phyloP scores from a whole-genome alignment of 2,888 invertebrate genomes.

The Aplocera efformata region DNA sequence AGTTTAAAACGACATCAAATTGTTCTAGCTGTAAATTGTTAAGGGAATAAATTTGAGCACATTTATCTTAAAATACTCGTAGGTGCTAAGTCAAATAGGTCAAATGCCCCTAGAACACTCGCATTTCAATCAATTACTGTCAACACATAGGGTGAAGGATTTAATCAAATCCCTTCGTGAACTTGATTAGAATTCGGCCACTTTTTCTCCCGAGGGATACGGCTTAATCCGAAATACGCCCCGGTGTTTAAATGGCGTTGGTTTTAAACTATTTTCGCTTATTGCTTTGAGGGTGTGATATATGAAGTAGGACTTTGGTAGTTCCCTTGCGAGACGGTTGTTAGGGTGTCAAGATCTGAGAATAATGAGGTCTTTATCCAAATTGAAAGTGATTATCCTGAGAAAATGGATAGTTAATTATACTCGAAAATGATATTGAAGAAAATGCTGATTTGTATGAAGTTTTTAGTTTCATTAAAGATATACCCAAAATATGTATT shows the following conservation, averaged over 20 bases:
- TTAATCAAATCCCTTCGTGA: constrained; percentile 70
- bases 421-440: no score
- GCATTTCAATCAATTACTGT: constrained; percentile 74
- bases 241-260: constrained; percentile 66
- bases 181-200: constrained; percentile 67
- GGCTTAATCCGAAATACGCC: constrained; percentile 67
- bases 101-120: constrained; percentile 25
- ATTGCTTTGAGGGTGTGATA: constrained; percentile 32
- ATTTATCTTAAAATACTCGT: constrained; percentile 14
- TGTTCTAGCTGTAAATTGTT: no score
- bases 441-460: no score
- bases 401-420: no score
- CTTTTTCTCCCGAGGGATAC: constrained; percentile 61
- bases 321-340: neutral
- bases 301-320: constrained; percentile 21
- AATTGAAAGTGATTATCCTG: no score
- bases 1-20: no score
- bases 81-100: constrained; percentile 20
- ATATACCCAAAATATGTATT: no score
- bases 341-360: no score
- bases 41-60: neutral
- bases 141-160: constrained; percentile 72
- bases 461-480: no score
- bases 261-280: constrained; percentile 72
- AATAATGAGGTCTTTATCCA: no score